phyloP scores from a whole-genome alignment of 2,113 vertebrate species.

The Petrocephalus microphthalmus region DNA sequence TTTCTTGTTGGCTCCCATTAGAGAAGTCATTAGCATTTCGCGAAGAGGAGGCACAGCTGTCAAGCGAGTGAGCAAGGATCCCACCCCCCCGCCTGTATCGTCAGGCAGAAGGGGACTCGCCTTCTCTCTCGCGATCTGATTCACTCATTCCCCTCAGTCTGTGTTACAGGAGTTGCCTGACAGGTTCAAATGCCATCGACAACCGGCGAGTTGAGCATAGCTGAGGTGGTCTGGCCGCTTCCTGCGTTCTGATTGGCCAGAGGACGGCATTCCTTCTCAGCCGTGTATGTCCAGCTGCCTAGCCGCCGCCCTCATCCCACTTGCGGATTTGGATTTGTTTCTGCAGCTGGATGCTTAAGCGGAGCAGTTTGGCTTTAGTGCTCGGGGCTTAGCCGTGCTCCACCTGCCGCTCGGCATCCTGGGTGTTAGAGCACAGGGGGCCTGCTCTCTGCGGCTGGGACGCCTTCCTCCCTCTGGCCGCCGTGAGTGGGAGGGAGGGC shows the following conservation, averaged over 20 bases:
- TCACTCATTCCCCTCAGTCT: background rate
- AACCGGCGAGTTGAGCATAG: background rate
- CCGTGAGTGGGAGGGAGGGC: background rate
- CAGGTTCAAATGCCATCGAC: background rate
- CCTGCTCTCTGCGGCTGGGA: background rate
- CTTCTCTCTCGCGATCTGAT: background rate
- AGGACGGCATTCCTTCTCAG: background rate
- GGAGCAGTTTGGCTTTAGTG: background rate
- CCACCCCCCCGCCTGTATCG: background rate
- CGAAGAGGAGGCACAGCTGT: constrained; percentile 16
- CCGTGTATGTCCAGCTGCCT: background rate
- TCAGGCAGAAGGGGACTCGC: background rate
- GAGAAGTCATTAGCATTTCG: constrained; percentile 18
- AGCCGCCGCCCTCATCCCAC: background rate
- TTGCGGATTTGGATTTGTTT: background rate
- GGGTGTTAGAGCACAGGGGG: background rate
- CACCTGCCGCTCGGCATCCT: background rate
- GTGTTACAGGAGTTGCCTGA: background rate
- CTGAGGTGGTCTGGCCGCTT: background rate
- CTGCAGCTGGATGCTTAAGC: background rate
- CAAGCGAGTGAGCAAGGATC: background rate
- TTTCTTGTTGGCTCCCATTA: constrained; percentile 12
- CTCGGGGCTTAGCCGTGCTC: background rate
- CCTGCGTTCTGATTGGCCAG: background rate
- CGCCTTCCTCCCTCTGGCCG: background rate